phyloP scores from a whole-genome alignment of 2,113 vertebrate species.

The Crotalus horridus region DNA sequence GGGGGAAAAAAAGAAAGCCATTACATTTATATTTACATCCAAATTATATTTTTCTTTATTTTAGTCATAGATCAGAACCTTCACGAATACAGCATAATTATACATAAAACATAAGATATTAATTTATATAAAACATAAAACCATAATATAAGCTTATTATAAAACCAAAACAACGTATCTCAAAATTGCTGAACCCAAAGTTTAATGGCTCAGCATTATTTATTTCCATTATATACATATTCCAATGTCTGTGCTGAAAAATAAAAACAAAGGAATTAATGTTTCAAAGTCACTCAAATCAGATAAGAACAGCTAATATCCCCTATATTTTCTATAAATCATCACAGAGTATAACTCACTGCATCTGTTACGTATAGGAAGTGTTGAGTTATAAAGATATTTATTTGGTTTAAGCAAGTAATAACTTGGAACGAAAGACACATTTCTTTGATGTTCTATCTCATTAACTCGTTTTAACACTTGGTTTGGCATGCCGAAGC shows the following conservation, averaged over 20 bases:
- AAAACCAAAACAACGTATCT: background rate
- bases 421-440: background rate
- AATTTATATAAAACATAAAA: background rate
- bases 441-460: background rate
- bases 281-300: background rate
- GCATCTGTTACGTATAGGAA: background rate
- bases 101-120: background rate
- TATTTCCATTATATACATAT: background rate
- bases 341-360: background rate
- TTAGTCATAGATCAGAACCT: background rate
- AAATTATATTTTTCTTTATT: background rate
- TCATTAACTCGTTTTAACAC: background rate
- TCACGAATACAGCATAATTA: background rate
- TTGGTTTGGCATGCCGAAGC: background rate
- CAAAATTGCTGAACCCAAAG: background rate
- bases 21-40: background rate
- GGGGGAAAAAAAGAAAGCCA: background rate
- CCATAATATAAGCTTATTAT: background rate
- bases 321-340: background rate
- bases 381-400: background rate
- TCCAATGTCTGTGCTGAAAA: background rate
- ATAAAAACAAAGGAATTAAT: background rate
- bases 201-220: background rate
- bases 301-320: background rate
- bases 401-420: background rate